Base-by-base conservation (phyloP, 2,888 invertebrate species). In the Halictus ligatus region DNA sequence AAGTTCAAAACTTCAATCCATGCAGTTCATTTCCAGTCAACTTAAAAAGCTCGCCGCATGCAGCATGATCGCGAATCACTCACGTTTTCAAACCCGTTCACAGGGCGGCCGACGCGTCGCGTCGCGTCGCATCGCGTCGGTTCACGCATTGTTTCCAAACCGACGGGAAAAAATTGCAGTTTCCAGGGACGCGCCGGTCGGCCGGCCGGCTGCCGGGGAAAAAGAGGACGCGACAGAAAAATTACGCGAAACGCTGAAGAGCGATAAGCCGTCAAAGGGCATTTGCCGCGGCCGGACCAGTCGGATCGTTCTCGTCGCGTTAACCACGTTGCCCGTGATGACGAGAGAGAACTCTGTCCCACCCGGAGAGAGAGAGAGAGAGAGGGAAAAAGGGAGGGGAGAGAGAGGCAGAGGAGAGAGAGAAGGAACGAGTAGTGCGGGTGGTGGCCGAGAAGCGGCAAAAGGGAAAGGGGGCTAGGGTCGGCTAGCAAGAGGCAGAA, bases 201-300 rank as follows among this genome's bases (percentile, higher is more conserved):
- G 15, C 8, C 18, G 15, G n/a, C 60, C 48, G 50, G 15, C 2
- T 58, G 15, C 21, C 10, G 25, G 13, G 5, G 10, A 64, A 60
- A 43, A 35, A 6, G n/a, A 43, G 43, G 35, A 75, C 50, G 78
- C 25, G 64, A 67, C 21, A 67, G 64, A 80, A 72, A 75, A 81
- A 76, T 85, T 74, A 77, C 80, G 60, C 79, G 88, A 85, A 80
- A 81, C 81, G 80, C 40, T 43, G 35, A 15, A 48, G 77, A 60
- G 75, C 84, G 84, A 86, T 84, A 86, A 86, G 88, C 86, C 86
- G 86, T 88, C 88, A 88, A 88, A 88, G 86, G 78, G 81, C 86
- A 89, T 84, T 84, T 86, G 88, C 88, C 84, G 75, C 80, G 75
- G 67, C 81, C 73, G 80, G 84, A 71, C 80, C 80, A 84, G 75